A percentile compares a stretch with the other conserved stretches of the same genome.
Evolutionary conservation across 2,113 vertebrate genomes (phyloP).

Genomic region (Chelonoidis abingdonii): DNA sequence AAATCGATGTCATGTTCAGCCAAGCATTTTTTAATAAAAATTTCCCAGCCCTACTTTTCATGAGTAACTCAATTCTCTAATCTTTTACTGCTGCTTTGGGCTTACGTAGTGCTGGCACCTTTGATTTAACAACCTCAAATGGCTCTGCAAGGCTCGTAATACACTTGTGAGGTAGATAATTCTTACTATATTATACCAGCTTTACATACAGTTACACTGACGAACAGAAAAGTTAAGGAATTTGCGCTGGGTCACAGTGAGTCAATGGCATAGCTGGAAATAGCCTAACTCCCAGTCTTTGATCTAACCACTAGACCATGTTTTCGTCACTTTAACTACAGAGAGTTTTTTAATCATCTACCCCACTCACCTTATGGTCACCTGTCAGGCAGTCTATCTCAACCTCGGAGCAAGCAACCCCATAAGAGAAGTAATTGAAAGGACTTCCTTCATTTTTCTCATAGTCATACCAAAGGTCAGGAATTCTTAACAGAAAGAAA

Average conservation of each 20-base stretch:
- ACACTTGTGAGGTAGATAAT: not conserved
- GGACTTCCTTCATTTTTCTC: slow-evolving; percentile 87
- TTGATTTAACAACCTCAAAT: slow-evolving; percentile 26
- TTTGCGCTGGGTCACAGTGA: slow-evolving; percentile 44
- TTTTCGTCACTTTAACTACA: not conserved
- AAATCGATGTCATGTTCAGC: not conserved
- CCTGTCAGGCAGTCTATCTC: slow-evolving; percentile 97
- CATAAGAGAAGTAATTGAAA: slow-evolving; percentile 91
- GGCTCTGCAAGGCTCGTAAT: slow-evolving; percentile 32
- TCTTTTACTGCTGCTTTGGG: not conserved
- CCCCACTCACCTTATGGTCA: slow-evolving; percentile 88
- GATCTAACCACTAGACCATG: not conserved
- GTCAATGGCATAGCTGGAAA: slow-evolving; percentile 59
- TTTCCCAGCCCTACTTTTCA: not conserved
- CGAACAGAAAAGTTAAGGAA: slow-evolving; percentile 50
- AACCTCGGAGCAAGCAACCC: slow-evolving; percentile 93
- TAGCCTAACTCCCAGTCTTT: slow-evolving; percentile 19
- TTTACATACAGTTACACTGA: not conserved
- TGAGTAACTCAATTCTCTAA: slow-evolving; percentile 17
- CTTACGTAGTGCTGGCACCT: slow-evolving; percentile 31
- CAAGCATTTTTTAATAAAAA: not conserved
- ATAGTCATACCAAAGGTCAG: slow-evolving; percentile 88
- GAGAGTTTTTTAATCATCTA: slow-evolving; percentile 1
- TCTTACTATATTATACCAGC: slow-evolving; percentile 19
- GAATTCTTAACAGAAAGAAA: slow-evolving; percentile 80